Base-by-base conservation (phyloP, 1,140 invertebrate species). In the Chrysomallon squamiferum region DNA sequence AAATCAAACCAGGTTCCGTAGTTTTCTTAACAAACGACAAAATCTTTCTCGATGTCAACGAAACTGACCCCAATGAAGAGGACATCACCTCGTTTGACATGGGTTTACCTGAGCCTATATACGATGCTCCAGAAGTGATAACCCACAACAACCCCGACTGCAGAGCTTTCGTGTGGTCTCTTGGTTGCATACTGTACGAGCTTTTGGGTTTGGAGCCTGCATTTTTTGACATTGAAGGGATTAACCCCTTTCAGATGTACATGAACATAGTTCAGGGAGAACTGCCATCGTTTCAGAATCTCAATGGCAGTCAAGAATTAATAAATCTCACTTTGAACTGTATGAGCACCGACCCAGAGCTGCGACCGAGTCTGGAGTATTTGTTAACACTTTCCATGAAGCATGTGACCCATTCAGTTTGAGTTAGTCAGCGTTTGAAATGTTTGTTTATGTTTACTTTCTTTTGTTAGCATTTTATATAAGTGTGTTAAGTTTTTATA, bases 111-210 rank as follows among this genome's bases (percentile, higher is more conserved):
- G 43, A 35, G 7, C 62, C 67, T 6, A 62, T 75, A 2, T 75
- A 77, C 57, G 71, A 75, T 33, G 73, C 75, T 11, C 75, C 75
- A 9, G 75, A 77, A 33, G 69, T 75, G 33, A 30, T 77, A 18
- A 61, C 56, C 1, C 45, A 60, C 13, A 47, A 68, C 25, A 65
- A 73, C 43, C 66, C 62, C 35, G 63, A 62, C 41, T 33, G 49
- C 15, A 66, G 61, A 63, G 69, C 76, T 11, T 63, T 72, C 32
- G 63, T 64, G 13, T 78, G 76, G 76, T 62, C 69, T 4, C 59
- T 75, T 35, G 74, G 76, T 7, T 75, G 73, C 50, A 62, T 77
- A 20, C 11, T 72, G 25, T 74, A 77, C 59, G 75, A 77, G 66
- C 62, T 74, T 38, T 25, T 75, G 38, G 69, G 73, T 45, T 57